Evolutionary conservation across 2,797 vertebrate species (phyloP).

Genomic region (Peromyscus melanophrys): DNA sequence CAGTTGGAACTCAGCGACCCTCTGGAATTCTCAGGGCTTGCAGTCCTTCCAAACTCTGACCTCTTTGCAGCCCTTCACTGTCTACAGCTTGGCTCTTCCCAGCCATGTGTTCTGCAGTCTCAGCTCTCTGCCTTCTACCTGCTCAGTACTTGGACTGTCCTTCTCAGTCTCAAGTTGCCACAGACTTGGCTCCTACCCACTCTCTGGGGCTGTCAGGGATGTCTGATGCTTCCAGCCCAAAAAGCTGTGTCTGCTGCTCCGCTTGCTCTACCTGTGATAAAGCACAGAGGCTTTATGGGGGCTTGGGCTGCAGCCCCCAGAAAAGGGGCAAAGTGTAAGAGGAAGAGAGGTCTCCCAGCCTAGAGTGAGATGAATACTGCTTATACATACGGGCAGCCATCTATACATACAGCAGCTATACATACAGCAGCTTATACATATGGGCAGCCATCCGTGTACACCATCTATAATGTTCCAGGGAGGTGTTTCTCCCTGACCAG

Average conservation of each 20-base stretch:
- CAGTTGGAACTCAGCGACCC: not conserved
- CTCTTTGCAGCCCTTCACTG: not conserved
- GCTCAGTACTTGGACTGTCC: not conserved
- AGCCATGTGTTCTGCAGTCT: not conserved
- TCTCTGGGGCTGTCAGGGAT: not conserved
- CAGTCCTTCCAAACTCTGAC: not conserved
- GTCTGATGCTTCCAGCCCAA: not conserved
- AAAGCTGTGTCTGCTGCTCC: not conserved
- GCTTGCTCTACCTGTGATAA: not conserved
- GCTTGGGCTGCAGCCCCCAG: not conserved
- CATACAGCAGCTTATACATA: rapidly evolving
- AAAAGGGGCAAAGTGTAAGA: not conserved
- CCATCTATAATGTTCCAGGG: not conserved
- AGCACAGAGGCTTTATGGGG: not conserved
- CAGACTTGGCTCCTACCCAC: too few relatives aligned
- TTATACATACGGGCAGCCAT: not conserved
- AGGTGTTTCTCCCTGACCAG: not conserved
- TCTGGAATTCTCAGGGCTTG: not conserved
- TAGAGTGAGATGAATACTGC: not conserved
- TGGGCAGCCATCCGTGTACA: not conserved
- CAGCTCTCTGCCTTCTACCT: not conserved
- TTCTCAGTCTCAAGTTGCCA: too few relatives aligned
- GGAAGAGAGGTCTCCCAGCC: not conserved
- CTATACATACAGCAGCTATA: too few relatives aligned
- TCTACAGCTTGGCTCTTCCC: not conserved